A percentile compares a stretch with the other conserved stretches of the same genome.
phyloP scores from a whole-genome alignment of 1,140 invertebrate genomes.

The Zeugodacus cucurbitae region DNA sequence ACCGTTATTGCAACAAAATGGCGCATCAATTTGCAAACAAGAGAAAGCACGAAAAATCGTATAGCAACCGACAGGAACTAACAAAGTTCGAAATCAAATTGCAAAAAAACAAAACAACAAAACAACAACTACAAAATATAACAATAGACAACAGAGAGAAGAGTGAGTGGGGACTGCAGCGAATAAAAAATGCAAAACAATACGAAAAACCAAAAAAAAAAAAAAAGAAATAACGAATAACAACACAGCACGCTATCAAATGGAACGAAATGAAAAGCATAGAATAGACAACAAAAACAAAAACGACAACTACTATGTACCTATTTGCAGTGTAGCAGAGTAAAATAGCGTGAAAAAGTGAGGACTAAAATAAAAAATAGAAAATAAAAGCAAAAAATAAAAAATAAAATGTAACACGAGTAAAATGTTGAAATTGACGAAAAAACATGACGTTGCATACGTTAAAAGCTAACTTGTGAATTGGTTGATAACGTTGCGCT shows the following conservation, averaged over 20 bases:
- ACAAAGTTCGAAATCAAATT: background rate
- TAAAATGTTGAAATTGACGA: background rate
- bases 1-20: constrained; percentile 40
- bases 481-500: constrained; percentile 15
- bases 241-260: background rate
- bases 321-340: background rate
- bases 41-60: background rate
- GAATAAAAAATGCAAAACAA: background rate
- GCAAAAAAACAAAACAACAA: background rate
- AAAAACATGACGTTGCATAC: background rate
- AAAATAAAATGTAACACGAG: background rate
- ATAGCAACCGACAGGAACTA: background rate
- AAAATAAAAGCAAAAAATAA: background rate
- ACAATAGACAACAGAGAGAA: background rate
- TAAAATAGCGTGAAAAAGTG: background rate
- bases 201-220: background rate
- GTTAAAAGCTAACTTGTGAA: constrained; percentile 33
- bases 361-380: background rate
- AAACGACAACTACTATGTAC: background rate
- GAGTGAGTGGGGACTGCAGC: background rate
- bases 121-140: background rate
- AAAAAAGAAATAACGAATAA: background rate
- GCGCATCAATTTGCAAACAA: constrained; percentile 41
- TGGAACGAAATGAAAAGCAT: background rate
- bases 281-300: background rate